Conservation (phyloP, 2,888 invertebrate species). For the Lithophane ornitopus region DNA sequence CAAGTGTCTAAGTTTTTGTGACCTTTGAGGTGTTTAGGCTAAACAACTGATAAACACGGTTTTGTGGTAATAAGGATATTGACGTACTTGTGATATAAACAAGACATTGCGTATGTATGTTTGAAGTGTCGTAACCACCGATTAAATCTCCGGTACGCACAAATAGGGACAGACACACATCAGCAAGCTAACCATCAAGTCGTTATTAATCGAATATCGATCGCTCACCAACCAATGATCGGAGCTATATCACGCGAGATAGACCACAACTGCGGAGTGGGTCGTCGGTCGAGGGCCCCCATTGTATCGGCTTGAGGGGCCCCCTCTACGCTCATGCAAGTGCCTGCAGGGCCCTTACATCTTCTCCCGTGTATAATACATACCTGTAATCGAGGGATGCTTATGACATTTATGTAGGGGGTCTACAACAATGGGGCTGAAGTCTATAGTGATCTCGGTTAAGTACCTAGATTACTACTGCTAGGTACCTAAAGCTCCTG, state of each 20-base stretch:
- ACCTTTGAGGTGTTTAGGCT: too few relatives aligned
- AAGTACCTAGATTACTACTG: background rate
- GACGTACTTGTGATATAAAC: background rate
- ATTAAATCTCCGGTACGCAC: slow-evolving; percentile 18
- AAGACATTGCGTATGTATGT: background rate
- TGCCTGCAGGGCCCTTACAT: slow-evolving; percentile 52
- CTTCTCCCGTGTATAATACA: slow-evolving; percentile 30
- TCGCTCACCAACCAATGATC: slow-evolving; percentile 41
- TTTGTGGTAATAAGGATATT: too few relatives aligned
- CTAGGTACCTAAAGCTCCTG: background rate
- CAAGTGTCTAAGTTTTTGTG: too few relatives aligned
- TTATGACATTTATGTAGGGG: slow-evolving; percentile 35
- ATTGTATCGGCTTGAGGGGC: slow-evolving; percentile 58
- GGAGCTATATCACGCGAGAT: slow-evolving; percentile 57
- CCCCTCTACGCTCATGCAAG: slow-evolving; percentile 49
- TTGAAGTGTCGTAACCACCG: slow-evolving; percentile 15
- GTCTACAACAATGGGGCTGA: background rate
- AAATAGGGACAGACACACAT: slow-evolving; percentile 32
- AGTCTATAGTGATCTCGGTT: background rate
- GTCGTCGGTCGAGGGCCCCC: slow-evolving; percentile 56
- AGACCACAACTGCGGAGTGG: slow-evolving; percentile 55
- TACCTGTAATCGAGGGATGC: slow-evolving; percentile 46
- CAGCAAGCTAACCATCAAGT: slow-evolving; percentile 38
- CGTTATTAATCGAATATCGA: slow-evolving; percentile 62
- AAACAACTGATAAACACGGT: too few relatives aligned